Conservation (phyloP, 1,140 invertebrate genomes). For the Asobara japonica region DNA sequence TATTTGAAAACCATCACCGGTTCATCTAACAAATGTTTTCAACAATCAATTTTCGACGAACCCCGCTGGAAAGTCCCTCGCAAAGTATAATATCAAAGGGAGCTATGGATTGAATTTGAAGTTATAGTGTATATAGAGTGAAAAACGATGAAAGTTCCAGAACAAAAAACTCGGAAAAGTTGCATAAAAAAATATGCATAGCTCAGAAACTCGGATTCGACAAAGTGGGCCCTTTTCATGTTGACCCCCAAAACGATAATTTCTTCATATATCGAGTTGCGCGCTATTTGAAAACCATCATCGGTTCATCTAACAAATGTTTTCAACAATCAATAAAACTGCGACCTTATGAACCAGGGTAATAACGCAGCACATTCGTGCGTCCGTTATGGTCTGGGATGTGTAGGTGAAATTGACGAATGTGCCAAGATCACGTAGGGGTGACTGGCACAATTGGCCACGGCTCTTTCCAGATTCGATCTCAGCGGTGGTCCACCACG, state of each 20-base stretch:
- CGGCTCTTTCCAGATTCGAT: background rate
- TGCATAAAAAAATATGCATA: too few species aligned
- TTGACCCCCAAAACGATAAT: too few species aligned
- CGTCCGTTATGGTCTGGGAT: background rate
- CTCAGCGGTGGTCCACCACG: constrained; percentile 27
- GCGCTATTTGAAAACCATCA: background rate
- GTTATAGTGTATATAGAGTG: too few species aligned
- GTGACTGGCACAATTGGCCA: constrained; percentile 29
- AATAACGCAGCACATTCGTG: background rate
- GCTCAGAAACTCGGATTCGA: too few species aligned
- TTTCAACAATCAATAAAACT: background rate
- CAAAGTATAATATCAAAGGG: constrained; percentile 24
- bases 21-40: too few species aligned
- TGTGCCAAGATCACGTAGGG: constrained; percentile 32
- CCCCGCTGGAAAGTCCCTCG: constrained; percentile 19
- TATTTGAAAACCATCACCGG: too few species aligned
- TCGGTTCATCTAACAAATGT: background rate
- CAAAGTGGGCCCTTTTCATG: too few species aligned
- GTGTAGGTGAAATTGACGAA: constrained; percentile 29
- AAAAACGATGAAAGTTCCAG: too few species aligned
- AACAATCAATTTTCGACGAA: constrained; percentile 10
- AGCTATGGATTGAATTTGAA: constrained; percentile 21
- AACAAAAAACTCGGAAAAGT: too few species aligned
- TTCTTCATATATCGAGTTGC: too few species aligned
- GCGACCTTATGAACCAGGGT: background rate